These are phyloP conservation scores for Cephonodes hylas DNA, from an alignment of 2,888 invertebrate genomes.

Conservation along the genomic window DNA sequence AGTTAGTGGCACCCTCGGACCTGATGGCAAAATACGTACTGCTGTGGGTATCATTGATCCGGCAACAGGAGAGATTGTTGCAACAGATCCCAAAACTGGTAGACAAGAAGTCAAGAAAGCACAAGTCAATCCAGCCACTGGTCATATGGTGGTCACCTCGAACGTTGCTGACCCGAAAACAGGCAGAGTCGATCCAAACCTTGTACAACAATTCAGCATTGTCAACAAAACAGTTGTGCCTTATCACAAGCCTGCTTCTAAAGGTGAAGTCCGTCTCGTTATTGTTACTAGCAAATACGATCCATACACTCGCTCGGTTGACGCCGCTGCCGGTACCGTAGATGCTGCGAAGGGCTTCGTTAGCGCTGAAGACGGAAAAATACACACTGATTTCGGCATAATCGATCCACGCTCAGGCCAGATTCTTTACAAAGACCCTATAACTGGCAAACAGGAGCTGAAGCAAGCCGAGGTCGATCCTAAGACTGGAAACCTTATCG, in stretches of 20 bases:
- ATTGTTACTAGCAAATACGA: conserved; percentile 80
- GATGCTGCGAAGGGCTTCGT: conserved; percentile 80
- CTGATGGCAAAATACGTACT: conserved; percentile 78
- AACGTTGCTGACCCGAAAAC: conserved; percentile 80
- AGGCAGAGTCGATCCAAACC: conserved; percentile 82
- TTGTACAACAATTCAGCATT: conserved; percentile 74
- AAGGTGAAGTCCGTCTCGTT: conserved; percentile 69
- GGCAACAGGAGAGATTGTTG: conserved; percentile 77
- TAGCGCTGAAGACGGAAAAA: conserved; percentile 75
- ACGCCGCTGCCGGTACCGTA: conserved; percentile 75
- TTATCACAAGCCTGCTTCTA: conserved; percentile 60
- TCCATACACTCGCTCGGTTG: conserved; percentile 81
- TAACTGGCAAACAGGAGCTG: conserved; percentile 82
- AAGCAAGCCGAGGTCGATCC: conserved; percentile 83
- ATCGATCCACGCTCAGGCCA: conserved; percentile 83
- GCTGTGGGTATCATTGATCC: conserved; percentile 85
- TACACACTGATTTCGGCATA: conserved; percentile 81
- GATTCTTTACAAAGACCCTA: conserved; percentile 80
- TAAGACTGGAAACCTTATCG: conserved; percentile 80
- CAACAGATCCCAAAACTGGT: conserved; percentile 71
- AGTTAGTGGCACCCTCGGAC: conserved; percentile 81
- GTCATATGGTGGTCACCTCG: conserved; percentile 79
- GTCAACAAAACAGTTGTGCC: conserved; percentile 70
- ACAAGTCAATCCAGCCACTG: conserved; percentile 78
- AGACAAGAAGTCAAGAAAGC: conserved; percentile 81